These are phyloP conservation scores for Philereme vetulata DNA, from an alignment of 2,888 invertebrate genomes.

Conservation along the genomic window DNA sequence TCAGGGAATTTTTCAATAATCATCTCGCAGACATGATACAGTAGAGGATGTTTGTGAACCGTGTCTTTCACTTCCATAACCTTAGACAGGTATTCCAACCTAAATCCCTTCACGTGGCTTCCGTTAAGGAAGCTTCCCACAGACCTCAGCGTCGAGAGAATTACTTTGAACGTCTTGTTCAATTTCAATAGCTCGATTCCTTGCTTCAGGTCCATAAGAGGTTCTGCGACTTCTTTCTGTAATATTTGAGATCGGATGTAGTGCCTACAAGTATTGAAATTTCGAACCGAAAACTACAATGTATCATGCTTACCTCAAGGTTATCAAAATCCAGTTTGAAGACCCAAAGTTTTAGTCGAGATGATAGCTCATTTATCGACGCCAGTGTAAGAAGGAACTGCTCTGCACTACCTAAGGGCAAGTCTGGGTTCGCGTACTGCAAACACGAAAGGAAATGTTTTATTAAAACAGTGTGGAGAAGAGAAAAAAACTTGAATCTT, in stretches of 20 bases:
- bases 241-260: conserved; percentile 19
- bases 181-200: conserved; percentile 95
- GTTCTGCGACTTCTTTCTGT: conserved; percentile 98
- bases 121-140: conserved; percentile 99
- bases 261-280: too few relatives aligned
- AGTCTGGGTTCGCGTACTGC: conserved; percentile 92
- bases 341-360: conserved; percentile 97
- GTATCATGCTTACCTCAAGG: conserved; percentile 87
- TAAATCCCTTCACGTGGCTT: conserved; percentile 96
- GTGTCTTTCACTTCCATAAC: conserved; percentile 99
- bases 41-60: conserved; percentile 98
- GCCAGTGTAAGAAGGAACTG: conserved; percentile 98
- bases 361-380: conserved; percentile 97
- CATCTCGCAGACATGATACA: conserved; percentile 98
- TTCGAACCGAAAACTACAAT: too few relatives aligned
- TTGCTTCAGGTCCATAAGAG: conserved; percentile 98
- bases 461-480: background rate
- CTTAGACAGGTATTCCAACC: conserved; percentile 98
- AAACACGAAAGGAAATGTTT: conserved; percentile 27
- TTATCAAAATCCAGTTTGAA: conserved; percentile 99
- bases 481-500: too few relatives aligned
- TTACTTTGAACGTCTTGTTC: conserved; percentile 97
- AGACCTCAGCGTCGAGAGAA: conserved; percentile 95
- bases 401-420: conserved; percentile 97
- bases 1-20: conserved; percentile 98